Percentiles rank a stretch among this genome's conserved stretches.
Conservation (phyloP, 2,888 invertebrate species). For the Cephonodes hylas region DNA sequence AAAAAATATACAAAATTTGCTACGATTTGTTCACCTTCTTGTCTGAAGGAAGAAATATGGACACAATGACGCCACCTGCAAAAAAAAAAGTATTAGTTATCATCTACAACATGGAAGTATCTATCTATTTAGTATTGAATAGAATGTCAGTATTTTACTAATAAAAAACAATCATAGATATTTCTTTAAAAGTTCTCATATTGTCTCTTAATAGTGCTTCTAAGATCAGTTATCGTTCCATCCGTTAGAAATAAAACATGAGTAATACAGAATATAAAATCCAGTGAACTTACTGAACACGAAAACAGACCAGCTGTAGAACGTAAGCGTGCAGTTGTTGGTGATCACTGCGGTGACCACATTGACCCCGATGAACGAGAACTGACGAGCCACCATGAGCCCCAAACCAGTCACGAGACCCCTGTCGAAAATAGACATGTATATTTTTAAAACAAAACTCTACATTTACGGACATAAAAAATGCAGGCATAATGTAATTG, state of each 20-base stretch:
- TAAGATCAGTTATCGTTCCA: too few species aligned
- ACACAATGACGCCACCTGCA: slow-evolving; percentile 41
- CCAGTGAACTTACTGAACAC: slow-evolving; percentile 46
- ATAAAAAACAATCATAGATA: too few species aligned
- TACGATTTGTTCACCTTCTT: slow-evolving; percentile 19
- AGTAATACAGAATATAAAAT: not conserved
- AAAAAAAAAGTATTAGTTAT: too few species aligned
- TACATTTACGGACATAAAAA: too few species aligned
- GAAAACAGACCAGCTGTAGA: slow-evolving; percentile 45
- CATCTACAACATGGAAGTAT: too few species aligned
- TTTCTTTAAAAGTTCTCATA: too few species aligned
- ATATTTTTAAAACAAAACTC: too few species aligned
- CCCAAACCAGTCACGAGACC: slow-evolving; percentile 52
- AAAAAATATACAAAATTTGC: not conserved
- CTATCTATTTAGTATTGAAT: too few species aligned
- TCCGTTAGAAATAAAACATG: too few species aligned
- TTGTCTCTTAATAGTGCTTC: too few species aligned
- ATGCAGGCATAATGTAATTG: too few species aligned
- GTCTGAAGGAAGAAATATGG: slow-evolving; percentile 42
- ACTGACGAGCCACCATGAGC: slow-evolving; percentile 53
- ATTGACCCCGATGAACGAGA: slow-evolving; percentile 50
- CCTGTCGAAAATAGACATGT: slow-evolving; percentile 39
- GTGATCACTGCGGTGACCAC: slow-evolving; percentile 47
- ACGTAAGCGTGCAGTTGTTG: slow-evolving; percentile 46
- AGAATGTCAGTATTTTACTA: too few species aligned